phyloP scores from a whole-genome alignment of 2,888 invertebrate species.

The Labia minor region DNA sequence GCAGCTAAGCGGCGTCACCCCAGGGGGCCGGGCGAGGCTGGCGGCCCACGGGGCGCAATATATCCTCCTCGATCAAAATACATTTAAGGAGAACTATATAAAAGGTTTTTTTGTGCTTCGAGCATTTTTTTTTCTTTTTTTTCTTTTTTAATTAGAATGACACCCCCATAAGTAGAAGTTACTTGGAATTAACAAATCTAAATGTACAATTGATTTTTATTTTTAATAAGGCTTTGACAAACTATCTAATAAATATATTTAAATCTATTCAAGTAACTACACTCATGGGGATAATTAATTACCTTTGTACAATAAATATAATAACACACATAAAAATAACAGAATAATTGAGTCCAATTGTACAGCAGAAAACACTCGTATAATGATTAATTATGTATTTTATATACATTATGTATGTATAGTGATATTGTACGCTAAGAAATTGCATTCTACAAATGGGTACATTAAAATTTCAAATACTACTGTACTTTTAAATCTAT shows the following conservation, averaged over 20 bases:
- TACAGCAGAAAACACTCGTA: too few species aligned
- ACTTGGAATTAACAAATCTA: slow-evolving; percentile 8
- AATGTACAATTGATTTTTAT: neutral
- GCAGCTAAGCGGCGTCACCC: slow-evolving; percentile 2
- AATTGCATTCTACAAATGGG: slow-evolving; percentile 13
- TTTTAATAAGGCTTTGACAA: slow-evolving; percentile 9
- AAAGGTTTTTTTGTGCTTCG: too few species aligned
- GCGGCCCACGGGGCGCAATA: neutral
- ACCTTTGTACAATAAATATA: slow-evolving; percentile 3
- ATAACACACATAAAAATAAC: too few species aligned
- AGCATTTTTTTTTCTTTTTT: too few species aligned
- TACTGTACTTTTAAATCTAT: neutral
- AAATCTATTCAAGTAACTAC: slow-evolving; percentile 13
- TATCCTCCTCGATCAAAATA: neutral
- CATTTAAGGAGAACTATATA: too few species aligned
- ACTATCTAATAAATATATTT: slow-evolving; percentile 5
- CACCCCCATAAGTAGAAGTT: neutral
- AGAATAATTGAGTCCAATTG: too few species aligned
- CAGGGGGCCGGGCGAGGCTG: neutral
- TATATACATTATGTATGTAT: slow-evolving; percentile 13
- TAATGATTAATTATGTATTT: neutral
- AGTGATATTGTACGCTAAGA: neutral
- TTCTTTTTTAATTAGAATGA: neutral
- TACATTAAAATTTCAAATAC: neutral
- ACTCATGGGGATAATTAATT: slow-evolving; percentile 5